Evolutionary conservation across 2,113 vertebrate genomes (phyloP).

Genomic region (Arenaria interpres): DNA sequence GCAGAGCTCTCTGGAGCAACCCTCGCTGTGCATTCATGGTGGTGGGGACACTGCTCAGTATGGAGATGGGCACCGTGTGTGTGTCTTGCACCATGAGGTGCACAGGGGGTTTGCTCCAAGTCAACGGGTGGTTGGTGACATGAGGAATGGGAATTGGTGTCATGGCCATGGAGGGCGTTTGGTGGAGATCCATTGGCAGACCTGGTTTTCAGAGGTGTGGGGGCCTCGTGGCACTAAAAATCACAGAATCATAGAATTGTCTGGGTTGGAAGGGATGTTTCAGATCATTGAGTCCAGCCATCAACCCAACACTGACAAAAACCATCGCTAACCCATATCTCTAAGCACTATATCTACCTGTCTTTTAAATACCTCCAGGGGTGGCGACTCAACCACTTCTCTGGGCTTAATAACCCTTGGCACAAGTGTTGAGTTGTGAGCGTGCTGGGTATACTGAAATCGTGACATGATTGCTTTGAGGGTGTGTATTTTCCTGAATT

Average conservation of each 20-base stretch:
- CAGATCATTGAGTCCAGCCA: neutral
- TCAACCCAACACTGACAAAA: neutral
- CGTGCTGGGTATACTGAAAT: neutral
- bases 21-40: rapidly evolving
- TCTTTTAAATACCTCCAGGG: neutral
- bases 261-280: neutral
- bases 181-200: neutral
- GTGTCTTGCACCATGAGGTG: too few relatives aligned
- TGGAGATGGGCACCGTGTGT: rapidly evolving
- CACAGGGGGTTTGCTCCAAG: rapidly evolving
- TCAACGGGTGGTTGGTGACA: too few relatives aligned
- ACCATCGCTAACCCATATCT: neutral
- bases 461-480: neutral
- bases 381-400: neutral
- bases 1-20: neutral
- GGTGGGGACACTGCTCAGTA: neutral
- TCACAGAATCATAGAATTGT: neutral
- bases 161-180: neutral
- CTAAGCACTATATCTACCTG: neutral
- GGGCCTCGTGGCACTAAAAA: neutral
- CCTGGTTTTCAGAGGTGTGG: neutral
- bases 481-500: neutral
- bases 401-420: neutral
- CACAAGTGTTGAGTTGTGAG: neutral
- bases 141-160: too few relatives aligned